Conservation (phyloP, 1,140 invertebrate genomes). For the Dreissena rostriformis region DNA sequence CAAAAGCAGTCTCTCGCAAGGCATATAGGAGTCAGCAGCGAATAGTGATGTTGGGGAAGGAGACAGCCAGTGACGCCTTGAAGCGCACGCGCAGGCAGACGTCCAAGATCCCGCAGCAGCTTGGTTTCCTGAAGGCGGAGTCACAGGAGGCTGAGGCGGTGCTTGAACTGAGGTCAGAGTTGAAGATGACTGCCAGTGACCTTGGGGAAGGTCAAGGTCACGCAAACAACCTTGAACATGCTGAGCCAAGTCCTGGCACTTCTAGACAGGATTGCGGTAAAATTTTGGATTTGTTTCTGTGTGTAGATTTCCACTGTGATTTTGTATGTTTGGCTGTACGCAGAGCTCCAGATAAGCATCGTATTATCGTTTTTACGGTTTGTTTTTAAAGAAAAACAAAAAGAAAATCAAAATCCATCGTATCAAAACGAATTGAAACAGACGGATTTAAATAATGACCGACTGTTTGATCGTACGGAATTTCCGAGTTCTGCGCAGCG, state of each 20-base stretch:
- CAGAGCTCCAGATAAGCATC: too few species aligned
- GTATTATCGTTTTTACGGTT: too few species aligned
- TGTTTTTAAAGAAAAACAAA: too few species aligned
- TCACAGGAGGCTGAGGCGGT: constrained; percentile 8
- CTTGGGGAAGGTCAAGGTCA: neutral
- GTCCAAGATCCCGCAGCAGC: neutral
- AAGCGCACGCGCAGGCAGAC: constrained; percentile 20
- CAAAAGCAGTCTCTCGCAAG: constrained; percentile 35
- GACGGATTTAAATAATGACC: too few species aligned
- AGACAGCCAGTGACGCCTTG: constrained; percentile 22
- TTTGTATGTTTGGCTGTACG: too few species aligned
- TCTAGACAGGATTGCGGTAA: too few species aligned
- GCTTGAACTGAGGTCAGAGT: constrained; percentile 23
- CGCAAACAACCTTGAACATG: neutral
- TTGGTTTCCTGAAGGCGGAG: neutral
- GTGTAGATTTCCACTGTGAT: too few species aligned
- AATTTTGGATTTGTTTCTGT: too few species aligned
- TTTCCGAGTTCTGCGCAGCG: too few species aligned
- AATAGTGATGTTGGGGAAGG: neutral
- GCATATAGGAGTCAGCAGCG: constrained; percentile 15
- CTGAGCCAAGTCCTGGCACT: neutral
- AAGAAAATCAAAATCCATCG: too few species aligned
- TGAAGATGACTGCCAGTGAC: constrained; percentile 4
- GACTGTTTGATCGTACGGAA: too few species aligned
- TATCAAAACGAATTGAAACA: too few species aligned